Evolutionary conservation across 2,797 vertebrate genomes (phyloP), one percentile per base, ranked within the genome.

Genomic region (Picus viridis): DNA sequence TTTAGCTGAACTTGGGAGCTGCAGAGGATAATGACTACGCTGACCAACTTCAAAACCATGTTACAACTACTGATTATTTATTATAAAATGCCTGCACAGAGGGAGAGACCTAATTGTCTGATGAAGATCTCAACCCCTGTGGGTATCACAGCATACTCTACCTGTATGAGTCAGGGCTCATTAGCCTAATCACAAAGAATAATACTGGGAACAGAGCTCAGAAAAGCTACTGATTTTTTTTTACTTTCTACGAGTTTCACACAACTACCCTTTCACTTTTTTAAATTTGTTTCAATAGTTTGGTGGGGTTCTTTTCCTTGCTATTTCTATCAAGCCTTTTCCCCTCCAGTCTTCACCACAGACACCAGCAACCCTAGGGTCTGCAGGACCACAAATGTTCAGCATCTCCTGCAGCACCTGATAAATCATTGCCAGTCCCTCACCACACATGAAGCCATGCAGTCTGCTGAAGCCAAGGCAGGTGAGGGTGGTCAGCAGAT

Each of bases 61-160:
- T 94, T 93, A 93, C 68, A 83, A 69, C 92, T 93, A 56, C 84
- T 94, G 95, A 94, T 95, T 96, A 94, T 96, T 97, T 97, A 91
- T 96, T 96, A 94, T 94, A 90, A 95, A 97, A 95, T 73, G 92
- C 88, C 92, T 95, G 93, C 95, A 94, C 92, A 93, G 96, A 94
- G 94, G 95, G 96, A 96, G 91, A 95, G 91, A 92, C 92, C 84
- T 97, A 97, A 96, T 96, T 97, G 96, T 96, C 91, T 96, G 96
- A 96, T 96, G 93, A 97, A 91, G 96, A 96, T 94, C 84, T 85
- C 92, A 97, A 97, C 92, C 96, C 96, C 96, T 97, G 93, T 96
- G 94, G 96, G 95, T 86, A 96, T 94, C 91, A 85, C 94, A 96
- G 94, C 94, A 69, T 63, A 96, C 90, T 80, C 19, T 95, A 96